Conservation (phyloP, 2,888 invertebrate species). For the Melanotus villosus region DNA sequence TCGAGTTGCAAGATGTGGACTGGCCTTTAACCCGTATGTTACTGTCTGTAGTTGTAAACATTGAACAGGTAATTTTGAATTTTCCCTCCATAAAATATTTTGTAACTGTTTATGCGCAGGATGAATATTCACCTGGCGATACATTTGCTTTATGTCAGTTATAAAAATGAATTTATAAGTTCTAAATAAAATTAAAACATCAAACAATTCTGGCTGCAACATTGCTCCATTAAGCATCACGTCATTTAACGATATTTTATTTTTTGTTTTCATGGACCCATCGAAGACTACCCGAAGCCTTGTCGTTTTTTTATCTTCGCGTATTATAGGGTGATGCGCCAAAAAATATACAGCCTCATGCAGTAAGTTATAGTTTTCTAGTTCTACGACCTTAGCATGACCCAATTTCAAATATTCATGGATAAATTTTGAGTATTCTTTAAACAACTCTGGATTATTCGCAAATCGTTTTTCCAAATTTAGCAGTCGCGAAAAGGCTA, state of each 20-base stretch:
- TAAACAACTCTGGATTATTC: constrained; percentile 30
- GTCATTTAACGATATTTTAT: constrained; percentile 7
- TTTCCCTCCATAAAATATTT: constrained; percentile 26
- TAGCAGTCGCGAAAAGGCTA: not conserved
- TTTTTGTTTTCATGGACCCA: constrained; percentile 13
- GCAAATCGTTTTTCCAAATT: constrained; percentile 8
- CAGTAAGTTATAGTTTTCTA: not conserved
- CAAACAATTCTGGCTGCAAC: constrained; percentile 11
- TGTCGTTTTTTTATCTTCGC: constrained; percentile 11
- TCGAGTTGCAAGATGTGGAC: constrained; percentile 4
- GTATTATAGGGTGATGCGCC: constrained; percentile 8
- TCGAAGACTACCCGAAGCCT: constrained; percentile 20
- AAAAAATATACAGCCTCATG: constrained; percentile 2
- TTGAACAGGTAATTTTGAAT: not conserved
- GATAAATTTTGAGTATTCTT: constrained; percentile 38
- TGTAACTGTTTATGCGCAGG: not conserved
- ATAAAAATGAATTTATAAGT: not conserved
- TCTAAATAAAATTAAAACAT: constrained; percentile 1
- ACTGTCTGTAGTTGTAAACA: constrained; percentile 17
- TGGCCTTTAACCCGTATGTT: constrained; percentile 10
- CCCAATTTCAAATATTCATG: constrained; percentile 35
- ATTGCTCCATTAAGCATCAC: constrained; percentile 14
- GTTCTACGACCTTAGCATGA: constrained; percentile 26
- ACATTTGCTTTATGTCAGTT: too few species aligned
- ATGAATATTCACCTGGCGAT: not conserved